Conservation (phyloP, 2,797 vertebrate genomes). For the Lerista edwardsae region DNA sequence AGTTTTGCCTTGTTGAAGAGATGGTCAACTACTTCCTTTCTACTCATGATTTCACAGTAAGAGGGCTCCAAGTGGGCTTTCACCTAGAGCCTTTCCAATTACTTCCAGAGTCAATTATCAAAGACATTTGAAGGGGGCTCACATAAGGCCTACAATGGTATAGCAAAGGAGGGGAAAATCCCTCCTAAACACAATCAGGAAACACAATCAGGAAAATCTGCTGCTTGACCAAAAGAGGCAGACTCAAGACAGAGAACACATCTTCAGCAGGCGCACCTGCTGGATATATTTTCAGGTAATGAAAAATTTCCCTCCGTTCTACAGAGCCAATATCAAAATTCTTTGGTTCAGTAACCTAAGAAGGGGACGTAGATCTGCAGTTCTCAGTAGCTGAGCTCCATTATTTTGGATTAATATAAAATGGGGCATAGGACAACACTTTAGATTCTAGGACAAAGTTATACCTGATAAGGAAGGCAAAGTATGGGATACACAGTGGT, state of each 20-base stretch:
- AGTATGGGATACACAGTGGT: too few species aligned
- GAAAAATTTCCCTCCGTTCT: background rate
- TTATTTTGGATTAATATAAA: background rate
- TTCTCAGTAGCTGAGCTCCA: background rate
- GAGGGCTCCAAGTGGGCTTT: background rate
- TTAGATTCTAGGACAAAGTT: background rate
- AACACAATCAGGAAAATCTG: background rate
- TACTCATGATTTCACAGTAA: background rate
- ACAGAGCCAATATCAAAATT: background rate
- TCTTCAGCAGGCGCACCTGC: background rate
- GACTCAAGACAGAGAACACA: background rate
- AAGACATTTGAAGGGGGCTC: background rate
- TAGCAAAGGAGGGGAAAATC: background rate
- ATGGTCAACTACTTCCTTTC: background rate
- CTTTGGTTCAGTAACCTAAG: background rate
- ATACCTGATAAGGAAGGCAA: too few species aligned
- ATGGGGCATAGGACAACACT: background rate
- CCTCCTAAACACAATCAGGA: background rate
- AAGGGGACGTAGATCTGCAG: background rate
- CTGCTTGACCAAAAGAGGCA: background rate
- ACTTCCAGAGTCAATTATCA: background rate
- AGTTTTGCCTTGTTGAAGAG: background rate
- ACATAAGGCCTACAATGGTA: background rate
- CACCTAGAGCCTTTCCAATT: background rate
- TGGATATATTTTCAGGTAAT: background rate